Base-by-base conservation (phyloP, 2,113 vertebrate genomes). In the Pollimyrus isidori region DNA sequence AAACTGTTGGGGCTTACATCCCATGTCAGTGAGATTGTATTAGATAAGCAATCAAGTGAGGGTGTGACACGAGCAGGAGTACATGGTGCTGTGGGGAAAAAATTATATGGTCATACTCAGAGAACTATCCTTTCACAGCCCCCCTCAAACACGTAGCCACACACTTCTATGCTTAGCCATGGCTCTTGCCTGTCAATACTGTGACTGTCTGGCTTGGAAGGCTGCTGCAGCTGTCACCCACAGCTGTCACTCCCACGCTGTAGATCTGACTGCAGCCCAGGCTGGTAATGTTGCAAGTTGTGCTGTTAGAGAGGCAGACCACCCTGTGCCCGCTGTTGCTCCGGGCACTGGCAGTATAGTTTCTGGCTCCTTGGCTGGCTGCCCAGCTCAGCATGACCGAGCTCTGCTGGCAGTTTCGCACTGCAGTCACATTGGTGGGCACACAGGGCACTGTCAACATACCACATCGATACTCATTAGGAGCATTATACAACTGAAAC, bases 181-280 rank as follows among this genome's bases (percentile, higher is more conserved):
- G 9, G 2, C 21, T n/a, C 82, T 84, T 84, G 3, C 82, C 82
- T 84, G 82, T 4, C 0, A n/a, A 26, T n/a, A 84, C 10, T 84
- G 42, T 84, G 45, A 84, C 21, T 6, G 21, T 26, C 82, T 84
- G 89, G 88, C 92, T 95, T 89, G 86, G 88, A 83, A 69, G 88
- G 86, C 93, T 92, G 86, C 56, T 84, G 62, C 94, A 96, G 65
- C 86, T 91, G 50, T 90, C 89, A 87, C 93, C 89, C 26, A 0
- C 73, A 88, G 93, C 94, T 48, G 88, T 91, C 56, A 95, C 94
- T 45, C 73, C 87, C 7, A 96, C 88, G 21, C 23, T 92, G 91
- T 96, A 96, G 53, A 88, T 87, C 19, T 94, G 89, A 35, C 95
- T 95, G 87, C 95, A 96, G 11, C 69, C 89, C 13, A 95, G 92